A percentile compares a stretch with the other conserved stretches of the same genome.
Conservation (phyloP, 2,888 invertebrate species). For the Apomyelois bistriatella region DNA sequence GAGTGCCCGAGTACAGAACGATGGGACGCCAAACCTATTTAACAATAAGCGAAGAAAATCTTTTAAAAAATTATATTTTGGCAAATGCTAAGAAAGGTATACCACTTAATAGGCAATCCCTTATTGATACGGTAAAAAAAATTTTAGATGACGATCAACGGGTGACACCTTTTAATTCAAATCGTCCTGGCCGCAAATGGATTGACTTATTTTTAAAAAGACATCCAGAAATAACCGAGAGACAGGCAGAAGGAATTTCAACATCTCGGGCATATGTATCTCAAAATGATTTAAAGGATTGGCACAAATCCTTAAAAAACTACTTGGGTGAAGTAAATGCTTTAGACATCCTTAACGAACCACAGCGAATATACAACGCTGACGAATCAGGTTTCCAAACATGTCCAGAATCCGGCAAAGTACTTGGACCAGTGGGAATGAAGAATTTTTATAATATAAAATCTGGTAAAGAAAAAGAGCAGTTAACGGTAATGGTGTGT, state of each 20-base stretch:
- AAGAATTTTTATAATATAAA: conserved; percentile 19
- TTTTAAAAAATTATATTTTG: conserved; percentile 17
- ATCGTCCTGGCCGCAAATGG: conserved; percentile 20
- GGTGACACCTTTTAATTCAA: conserved; percentile 20
- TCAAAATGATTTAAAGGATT: conserved; percentile 19
- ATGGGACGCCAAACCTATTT: conserved; percentile 25
- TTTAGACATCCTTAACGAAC: conserved; percentile 22
- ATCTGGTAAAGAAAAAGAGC: conserved; percentile 20
- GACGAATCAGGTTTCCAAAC: conserved; percentile 23
- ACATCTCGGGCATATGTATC: conserved; percentile 20
- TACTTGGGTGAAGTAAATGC: conserved; percentile 20
- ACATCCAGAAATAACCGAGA: conserved; percentile 16
- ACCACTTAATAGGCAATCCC: conserved; percentile 17
- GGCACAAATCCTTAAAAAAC: conserved; percentile 21
- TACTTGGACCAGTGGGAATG: conserved; percentile 18
- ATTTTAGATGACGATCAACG: conserved; percentile 17
- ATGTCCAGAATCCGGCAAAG: conserved; percentile 19
- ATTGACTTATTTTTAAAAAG: conserved; percentile 18
- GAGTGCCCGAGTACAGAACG: conserved; percentile 23
- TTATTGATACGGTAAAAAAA: conserved; percentile 17
- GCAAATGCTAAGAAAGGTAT: conserved; percentile 19
- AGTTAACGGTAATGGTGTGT: conserved; percentile 16
- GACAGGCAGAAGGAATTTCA: conserved; percentile 21
- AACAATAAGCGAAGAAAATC: conserved; percentile 19
- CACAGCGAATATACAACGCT: conserved; percentile 21